Percentiles rank a stretch among this genome's conserved stretches.
Conservation (phyloP, 2,113 vertebrate genomes). For the Callipepla squamata region DNA sequence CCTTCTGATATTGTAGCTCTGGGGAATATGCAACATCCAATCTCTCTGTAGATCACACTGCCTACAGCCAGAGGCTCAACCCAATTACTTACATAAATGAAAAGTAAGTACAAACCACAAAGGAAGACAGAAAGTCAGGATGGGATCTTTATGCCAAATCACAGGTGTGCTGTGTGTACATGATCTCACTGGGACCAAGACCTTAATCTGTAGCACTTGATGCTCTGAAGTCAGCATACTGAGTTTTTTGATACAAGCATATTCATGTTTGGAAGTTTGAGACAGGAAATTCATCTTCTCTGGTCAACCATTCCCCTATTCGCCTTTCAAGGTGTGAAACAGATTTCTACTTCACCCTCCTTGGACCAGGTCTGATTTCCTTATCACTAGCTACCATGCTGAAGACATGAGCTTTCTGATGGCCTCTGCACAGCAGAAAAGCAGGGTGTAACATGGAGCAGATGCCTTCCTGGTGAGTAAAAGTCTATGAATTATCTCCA, state of each 20-base stretch:
- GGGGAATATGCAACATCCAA: neutral
- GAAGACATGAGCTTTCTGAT: fast-evolving
- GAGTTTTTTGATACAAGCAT: neutral
- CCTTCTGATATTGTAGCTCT: neutral
- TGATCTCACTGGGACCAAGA: neutral
- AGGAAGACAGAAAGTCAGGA: neutral
- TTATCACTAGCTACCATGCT: neutral
- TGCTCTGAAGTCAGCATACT: neutral
- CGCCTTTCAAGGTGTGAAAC: neutral
- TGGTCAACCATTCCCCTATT: neutral
- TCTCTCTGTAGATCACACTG: neutral
- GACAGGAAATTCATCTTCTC: neutral
- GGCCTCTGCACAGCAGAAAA: neutral
- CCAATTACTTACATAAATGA: neutral
- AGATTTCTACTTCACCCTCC: neutral
- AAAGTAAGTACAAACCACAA: neutral
- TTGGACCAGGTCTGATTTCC: neutral
- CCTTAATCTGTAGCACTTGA: neutral
- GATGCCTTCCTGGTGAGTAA: neutral
- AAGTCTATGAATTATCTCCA: neutral
- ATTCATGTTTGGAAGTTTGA: neutral
- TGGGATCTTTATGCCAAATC: neutral
- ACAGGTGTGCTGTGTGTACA: neutral
- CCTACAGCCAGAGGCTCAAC: neutral
- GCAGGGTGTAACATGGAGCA: neutral